Base-by-base conservation (phyloP, 2,888 invertebrate species). In the Colostygia pectinataria region DNA sequence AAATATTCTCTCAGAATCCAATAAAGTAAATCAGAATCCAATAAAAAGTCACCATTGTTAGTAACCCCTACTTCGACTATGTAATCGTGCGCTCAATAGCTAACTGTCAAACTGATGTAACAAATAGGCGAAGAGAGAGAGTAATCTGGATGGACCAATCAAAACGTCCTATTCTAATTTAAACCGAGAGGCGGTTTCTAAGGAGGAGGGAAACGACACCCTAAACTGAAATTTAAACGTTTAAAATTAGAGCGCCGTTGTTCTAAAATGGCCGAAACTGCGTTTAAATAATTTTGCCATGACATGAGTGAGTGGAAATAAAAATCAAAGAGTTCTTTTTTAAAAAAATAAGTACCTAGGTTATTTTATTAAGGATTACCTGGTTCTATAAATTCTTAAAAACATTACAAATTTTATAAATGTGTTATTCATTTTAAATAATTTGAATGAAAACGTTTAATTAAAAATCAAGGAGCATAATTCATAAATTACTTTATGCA, bases 61-160 rank as follows among this genome's bases (percentile, higher is more conserved):
- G n/a, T 31, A n/a, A 7, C 10, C 7, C n/a, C 13, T 4, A 13
- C 7, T 8, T 15, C 12, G 18, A 18, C 38, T 8, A 29, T 18
- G 8, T 6, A 12, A 27, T 18, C 18, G 25, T 32, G 4, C 9
- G 15, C 24, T 13, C 24, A 25, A 33, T 10, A 32, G 28, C 8
- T 28, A 12, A 6, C 38, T 67, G 59, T 59, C 59, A 60, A 52
- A 49, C 52, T 66, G 64, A 69, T 71, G 66, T 80, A 36, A 34
- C 24, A 42, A 74, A 82, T 82, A 83, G 81, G 75, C 69, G 71
- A 83, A 68, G 40, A 75, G 77, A 68, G 40, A 75, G 77, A 75
- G 77, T 72, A 72, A 65, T 64, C 63, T 29, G 53, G 59, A 63
- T 65, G 80, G 65, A 72, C 89, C 89, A 89, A 89, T 89, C 74